A percentile compares a stretch with the other conserved stretches of the same genome.
These are phyloP conservation scores for Anodontia alba DNA, from an alignment of 2,888 invertebrate genomes.

Conservation along the genomic window DNA sequence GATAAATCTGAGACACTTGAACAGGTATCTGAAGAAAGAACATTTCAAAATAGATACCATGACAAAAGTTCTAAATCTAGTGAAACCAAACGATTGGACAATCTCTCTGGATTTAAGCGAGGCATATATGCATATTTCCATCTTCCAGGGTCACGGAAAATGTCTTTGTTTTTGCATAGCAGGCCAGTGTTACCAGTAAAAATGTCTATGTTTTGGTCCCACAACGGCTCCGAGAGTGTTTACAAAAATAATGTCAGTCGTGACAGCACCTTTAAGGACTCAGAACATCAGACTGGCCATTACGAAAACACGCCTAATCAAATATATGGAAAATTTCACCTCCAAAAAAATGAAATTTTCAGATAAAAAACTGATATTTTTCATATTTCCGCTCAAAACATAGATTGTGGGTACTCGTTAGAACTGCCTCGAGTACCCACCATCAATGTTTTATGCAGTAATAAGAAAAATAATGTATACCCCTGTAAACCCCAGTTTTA, in stretches of 20 bases:
- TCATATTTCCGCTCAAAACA: no score
- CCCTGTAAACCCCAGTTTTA: no score
- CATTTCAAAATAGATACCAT: slow-evolving; percentile 58
- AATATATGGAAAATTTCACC: no score
- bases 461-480: no score
- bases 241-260: slow-evolving; percentile 41
- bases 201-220: slow-evolving; percentile 30
- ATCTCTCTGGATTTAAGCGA: slow-evolving; percentile 37
- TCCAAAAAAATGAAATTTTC: no score
- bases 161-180: slow-evolving; percentile 28
- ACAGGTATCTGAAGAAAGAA: slow-evolving; percentile 38
- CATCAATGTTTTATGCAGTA: no score
- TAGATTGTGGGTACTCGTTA: no score
- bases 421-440: no score
- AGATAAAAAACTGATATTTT: no score
- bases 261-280: slow-evolving; percentile 27
- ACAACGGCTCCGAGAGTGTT: slow-evolving; percentile 18
- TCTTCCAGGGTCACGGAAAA: slow-evolving; percentile 29
- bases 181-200: slow-evolving; percentile 23
- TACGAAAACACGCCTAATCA: no score
- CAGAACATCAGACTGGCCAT: neutral
- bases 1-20: slow-evolving; percentile 51
- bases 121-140: slow-evolving; percentile 42
- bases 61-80: slow-evolving; percentile 34
- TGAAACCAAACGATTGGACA: slow-evolving; percentile 39